Conservation (phyloP, 2,113 vertebrate genomes). For the Neolamprologus ventralis region DNA sequence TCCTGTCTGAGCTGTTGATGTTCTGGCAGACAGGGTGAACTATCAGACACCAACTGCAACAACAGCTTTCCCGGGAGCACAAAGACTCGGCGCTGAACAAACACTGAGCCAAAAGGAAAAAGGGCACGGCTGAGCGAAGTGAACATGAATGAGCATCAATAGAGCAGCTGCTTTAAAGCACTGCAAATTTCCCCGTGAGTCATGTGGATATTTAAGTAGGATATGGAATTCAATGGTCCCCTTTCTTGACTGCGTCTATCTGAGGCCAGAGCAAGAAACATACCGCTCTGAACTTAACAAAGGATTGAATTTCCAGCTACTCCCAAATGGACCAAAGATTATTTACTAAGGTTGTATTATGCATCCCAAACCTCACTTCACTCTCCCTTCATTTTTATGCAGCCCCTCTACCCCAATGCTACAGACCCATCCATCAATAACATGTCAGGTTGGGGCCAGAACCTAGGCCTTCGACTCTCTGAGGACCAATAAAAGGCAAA, state of each 20-base stretch:
- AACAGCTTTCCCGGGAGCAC: neutral
- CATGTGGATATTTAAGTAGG: slow-evolving; percentile 23
- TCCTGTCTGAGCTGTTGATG: neutral
- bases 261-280: slow-evolving; percentile 3
- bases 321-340: slow-evolving; percentile 21
- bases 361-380: slow-evolving; percentile 37
- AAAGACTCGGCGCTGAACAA: slow-evolving; percentile 7
- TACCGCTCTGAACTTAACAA: slow-evolving; percentile 15
- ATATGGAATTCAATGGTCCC: slow-evolving; percentile 27
- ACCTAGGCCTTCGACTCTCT: slow-evolving; percentile 43
- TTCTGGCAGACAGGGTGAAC: neutral
- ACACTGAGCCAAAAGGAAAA: neutral
- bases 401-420: slow-evolving; percentile 28
- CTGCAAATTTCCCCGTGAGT: slow-evolving; percentile 13
- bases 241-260: neutral
- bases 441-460: slow-evolving; percentile 41
- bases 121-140: neutral
- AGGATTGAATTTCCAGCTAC: slow-evolving; percentile 36
- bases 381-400: slow-evolving; percentile 21
- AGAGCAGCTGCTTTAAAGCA: slow-evolving; percentile 13
- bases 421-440: slow-evolving; percentile 59
- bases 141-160: slow-evolving; percentile 32
- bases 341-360: slow-evolving; percentile 38
- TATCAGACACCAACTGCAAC: neutral
- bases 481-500: slow-evolving; percentile 62